Base-by-base conservation (phyloP, 30 jellyfish, hydroid and myxozoan species). In the Aurelia aurita region DNA sequence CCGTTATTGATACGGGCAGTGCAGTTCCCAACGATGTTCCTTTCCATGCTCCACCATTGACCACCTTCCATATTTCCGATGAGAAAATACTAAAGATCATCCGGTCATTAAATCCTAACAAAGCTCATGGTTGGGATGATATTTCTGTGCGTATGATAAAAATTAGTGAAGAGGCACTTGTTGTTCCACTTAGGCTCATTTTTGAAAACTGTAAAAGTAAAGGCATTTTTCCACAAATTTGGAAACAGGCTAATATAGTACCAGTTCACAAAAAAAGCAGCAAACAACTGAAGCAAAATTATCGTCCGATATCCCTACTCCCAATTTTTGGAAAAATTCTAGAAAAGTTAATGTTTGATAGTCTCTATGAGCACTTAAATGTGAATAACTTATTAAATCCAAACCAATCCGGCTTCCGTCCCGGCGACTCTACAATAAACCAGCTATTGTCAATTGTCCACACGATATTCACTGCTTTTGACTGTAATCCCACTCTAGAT, bases 311-410 rank as follows among this genome's bases (percentile, higher is more conserved):
- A 11, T 79, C 78, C n/a, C 86, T 82, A 25, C 79, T 82, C 23
- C 85, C 96, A 68, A 64, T 87, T 54, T 86, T 86, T 64, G 90
- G 96, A 20, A 76, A 58, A 86, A 76, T 78, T 19, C 68, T 87
- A 16, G 89, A 82, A 82, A 82, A 53, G 63, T 1, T 57, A 19
- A 82, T 66, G 19, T 67, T 27, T 59, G 87, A 82, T 58, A 13
- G 78, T 79, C 43, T 74, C 51, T 43, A 46, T 53, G 18, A 74
- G 80, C 86, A 74, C 43, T 49, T 74, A 28, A 51, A 25, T 21
- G 21, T 54, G 8, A 74, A 54, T 34, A 27, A 34, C 20, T 74
- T 54, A 46, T 28, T 46, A 74, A 74, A 51, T 49, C 74, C n/a
- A n/a, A n/a, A n/a, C n/a, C n/a, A n/a, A n/a, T n/a, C n/a, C n/a